Evolutionary conservation across 1,140 invertebrate genomes (phyloP).

Genomic region (Platorchestia sp.): DNA sequence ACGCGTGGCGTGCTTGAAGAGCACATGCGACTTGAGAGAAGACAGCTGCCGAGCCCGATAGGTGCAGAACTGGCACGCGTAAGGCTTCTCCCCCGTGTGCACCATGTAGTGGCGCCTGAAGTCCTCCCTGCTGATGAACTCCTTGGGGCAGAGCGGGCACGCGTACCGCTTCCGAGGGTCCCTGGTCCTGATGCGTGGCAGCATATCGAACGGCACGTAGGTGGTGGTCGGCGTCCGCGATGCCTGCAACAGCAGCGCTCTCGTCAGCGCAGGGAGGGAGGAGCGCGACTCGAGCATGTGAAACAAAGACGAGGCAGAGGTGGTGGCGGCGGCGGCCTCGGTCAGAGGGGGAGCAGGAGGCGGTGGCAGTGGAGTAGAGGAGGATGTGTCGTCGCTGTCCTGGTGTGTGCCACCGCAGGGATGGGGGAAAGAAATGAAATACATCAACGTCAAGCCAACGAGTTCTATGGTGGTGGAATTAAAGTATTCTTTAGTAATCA

Average conservation of each 20-base stretch:
- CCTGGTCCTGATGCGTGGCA: not conserved
- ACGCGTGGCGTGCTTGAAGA: not conserved
- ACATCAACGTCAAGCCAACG: not conserved
- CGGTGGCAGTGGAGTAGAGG: not conserved
- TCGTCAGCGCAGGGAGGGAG: not conserved
- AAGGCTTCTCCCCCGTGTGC: constrained; percentile 81
- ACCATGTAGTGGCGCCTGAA: constrained; percentile 77
- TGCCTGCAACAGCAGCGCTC: not conserved
- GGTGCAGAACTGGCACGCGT: constrained; percentile 79
- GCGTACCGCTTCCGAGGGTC: constrained; percentile 76
- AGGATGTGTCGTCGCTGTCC: not conserved
- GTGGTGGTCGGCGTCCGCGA: not conserved
- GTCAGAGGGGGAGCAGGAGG: not conserved
- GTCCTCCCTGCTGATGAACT: constrained; percentile 71
- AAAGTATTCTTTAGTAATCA: not conserved
- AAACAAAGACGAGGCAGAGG: not conserved
- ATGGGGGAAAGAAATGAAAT: constrained; percentile 19
- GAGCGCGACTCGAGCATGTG: not conserved
- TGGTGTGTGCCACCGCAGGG: not conserved
- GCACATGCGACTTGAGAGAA: constrained; percentile 69
- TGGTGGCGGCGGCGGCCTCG: not conserved
- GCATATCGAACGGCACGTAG: not conserved
- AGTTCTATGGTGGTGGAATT: not conserved
- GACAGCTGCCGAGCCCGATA: constrained; percentile 72
- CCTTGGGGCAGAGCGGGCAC: constrained; percentile 55